Percentiles rank a stretch among this genome's conserved stretches.
Evolutionary conservation across 2,888 invertebrate genomes (phyloP).

Genomic region (Mesorhabditis belari): DNA sequence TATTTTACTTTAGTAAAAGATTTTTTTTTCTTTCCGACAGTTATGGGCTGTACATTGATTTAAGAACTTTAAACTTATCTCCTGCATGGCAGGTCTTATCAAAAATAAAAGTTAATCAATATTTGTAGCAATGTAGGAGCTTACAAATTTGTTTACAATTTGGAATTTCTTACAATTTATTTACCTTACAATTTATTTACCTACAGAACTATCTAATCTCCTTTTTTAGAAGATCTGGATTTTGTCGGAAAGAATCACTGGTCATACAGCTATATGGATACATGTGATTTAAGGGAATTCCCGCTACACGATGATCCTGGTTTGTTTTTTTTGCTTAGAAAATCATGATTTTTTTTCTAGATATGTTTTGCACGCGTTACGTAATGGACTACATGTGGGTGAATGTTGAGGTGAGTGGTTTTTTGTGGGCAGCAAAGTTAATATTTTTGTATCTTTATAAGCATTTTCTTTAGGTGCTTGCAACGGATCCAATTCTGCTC

Average conservation of each 20-base stretch:
- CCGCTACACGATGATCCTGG: background rate
- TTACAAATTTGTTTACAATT: background rate
- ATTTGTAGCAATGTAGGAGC: too few species aligned
- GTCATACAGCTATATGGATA: background rate
- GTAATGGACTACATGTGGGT: background rate
- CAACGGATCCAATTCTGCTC: slow-evolving; percentile 4
- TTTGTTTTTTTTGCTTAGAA: background rate
- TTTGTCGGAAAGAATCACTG: background rate
- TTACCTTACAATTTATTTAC: background rate
- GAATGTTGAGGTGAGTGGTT: slow-evolving; percentile 9
- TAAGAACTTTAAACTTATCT: too few species aligned
- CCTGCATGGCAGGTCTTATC: too few species aligned
- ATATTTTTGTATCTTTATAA: too few species aligned
- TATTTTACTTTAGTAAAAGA: too few species aligned
- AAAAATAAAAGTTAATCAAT: too few species aligned
- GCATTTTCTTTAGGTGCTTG: background rate
- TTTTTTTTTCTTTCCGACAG: too few species aligned
- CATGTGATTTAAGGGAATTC: background rate
- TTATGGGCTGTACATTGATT: too few species aligned
- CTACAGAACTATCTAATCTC: background rate
- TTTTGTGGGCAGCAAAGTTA: background rate
- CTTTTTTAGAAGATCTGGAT: background rate
- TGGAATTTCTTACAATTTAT: background rate
- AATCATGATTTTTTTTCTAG: background rate
- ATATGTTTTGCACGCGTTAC: background rate